phyloP scores from a whole-genome alignment of 2,888 invertebrate genomes.

The Isotomurus palustris region DNA sequence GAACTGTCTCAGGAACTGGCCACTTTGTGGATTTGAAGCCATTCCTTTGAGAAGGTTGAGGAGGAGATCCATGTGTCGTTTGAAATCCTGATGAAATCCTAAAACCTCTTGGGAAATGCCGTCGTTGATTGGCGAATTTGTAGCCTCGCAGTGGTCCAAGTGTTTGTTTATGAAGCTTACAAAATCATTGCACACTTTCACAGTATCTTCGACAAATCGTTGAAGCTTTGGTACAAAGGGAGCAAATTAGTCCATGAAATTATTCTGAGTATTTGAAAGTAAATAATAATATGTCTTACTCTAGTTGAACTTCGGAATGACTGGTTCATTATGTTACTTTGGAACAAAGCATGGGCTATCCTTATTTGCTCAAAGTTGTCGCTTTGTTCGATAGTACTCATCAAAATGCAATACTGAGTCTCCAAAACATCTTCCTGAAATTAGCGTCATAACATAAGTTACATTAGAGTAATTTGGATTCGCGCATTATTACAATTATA shows the following conservation, averaged over 20 bases:
- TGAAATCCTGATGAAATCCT: conserved; percentile 35
- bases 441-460: neutral
- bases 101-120: conserved; percentile 38
- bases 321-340: conserved; percentile 39
- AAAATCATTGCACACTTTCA: conserved; percentile 38
- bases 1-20: conserved; percentile 42
- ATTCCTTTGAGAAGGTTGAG: conserved; percentile 38
- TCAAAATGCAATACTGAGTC: conserved; percentile 38
- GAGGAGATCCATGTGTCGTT: conserved; percentile 40
- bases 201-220: conserved; percentile 40
- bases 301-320: conserved; percentile 39
- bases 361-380: conserved; percentile 45
- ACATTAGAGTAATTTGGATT: neutral
- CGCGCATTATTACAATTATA: neutral
- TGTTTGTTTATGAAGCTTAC: conserved; percentile 34
- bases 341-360: conserved; percentile 38
- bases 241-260: neutral
- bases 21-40: conserved; percentile 37
- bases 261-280: neutral
- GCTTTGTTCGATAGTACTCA: conserved; percentile 38
- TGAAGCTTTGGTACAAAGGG: conserved; percentile 23
- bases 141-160: conserved; percentile 32
- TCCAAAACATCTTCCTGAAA: conserved; percentile 42
- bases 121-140: conserved; percentile 39
- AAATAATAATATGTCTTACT: conserved; percentile 4